Conservation (phyloP, 1,140 invertebrate genomes). For the Ganaspis sp. region DNA sequence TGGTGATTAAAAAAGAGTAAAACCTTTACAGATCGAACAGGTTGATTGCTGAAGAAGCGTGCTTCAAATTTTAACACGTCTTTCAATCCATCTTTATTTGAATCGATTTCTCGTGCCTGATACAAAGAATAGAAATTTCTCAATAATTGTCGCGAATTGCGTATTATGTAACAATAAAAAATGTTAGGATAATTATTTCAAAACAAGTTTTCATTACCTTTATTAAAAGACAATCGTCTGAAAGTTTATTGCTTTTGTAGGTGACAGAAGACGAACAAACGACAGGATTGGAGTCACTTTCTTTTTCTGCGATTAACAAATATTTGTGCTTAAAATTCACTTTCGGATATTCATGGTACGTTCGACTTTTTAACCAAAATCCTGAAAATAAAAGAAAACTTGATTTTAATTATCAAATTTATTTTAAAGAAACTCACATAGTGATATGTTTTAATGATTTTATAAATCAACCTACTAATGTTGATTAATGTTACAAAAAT, state of each 20-base stretch:
- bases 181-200: conserved; percentile 23
- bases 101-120: conserved; percentile 78
- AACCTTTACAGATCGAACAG: conserved; percentile 75
- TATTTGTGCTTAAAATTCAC: conserved; percentile 71
- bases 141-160: conserved; percentile 23
- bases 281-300: conserved; percentile 57
- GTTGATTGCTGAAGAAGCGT: conserved; percentile 70
- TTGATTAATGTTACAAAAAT: too few relatives aligned
- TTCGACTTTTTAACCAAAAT: conserved; percentile 68
- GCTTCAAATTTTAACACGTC: conserved; percentile 77
- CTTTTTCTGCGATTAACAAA: conserved; percentile 66
- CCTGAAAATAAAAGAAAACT: too few relatives aligned
- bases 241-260: conserved; percentile 69
- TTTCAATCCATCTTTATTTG: conserved; percentile 76
- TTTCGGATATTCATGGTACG: conserved; percentile 66
- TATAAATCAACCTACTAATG: too few relatives aligned
- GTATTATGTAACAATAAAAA: conserved; percentile 10
- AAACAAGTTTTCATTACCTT: conserved; percentile 60
- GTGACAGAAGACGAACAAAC: conserved; percentile 69
- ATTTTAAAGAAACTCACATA: background rate
- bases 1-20: conserved; percentile 79
- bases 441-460: too few relatives aligned
- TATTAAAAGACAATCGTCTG: conserved; percentile 66
- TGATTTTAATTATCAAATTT: conserved; percentile 5
- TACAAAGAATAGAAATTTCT: conserved; percentile 42